Percentiles rank a stretch among this genome's conserved stretches.
Conservation (phyloP, 2,797 vertebrate species). For the Pipistrellus pipistrellus region DNA sequence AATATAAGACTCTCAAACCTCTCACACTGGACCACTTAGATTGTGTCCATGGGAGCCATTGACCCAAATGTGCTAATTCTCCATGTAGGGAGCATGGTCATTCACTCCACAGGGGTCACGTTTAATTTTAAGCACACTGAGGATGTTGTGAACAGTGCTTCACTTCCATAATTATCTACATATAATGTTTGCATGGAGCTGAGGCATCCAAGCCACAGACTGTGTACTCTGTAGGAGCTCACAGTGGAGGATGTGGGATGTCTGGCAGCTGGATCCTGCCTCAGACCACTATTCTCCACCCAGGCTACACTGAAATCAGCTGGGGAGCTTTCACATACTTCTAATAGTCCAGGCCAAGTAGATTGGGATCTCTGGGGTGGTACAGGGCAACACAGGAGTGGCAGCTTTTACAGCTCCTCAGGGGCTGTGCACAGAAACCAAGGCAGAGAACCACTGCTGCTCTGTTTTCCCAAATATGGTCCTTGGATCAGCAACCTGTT, state of each 20-base stretch:
- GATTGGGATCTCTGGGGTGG: neutral
- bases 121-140: conserved; percentile 50
- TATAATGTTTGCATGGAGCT: neutral
- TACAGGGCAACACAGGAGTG: neutral
- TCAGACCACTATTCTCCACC: neutral
- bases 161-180: neutral
- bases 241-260: too few species aligned
- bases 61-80: neutral
- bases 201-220: neutral
- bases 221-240: neutral
- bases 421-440: neutral
- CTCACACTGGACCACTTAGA: neutral
- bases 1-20: neutral
- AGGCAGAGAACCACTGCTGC: neutral
- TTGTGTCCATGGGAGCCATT: neutral
- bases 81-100: neutral
- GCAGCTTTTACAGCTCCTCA: neutral
- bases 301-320: neutral
- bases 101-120: neutral
- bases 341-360: neutral
- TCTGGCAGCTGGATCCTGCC: neutral
- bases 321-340: neutral
- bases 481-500: neutral
- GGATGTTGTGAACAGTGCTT: neutral
- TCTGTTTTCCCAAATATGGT: neutral